Evolutionary conservation across 2,888 invertebrate genomes (phyloP).

Genomic region (Scotopteryx bipunctaria): DNA sequence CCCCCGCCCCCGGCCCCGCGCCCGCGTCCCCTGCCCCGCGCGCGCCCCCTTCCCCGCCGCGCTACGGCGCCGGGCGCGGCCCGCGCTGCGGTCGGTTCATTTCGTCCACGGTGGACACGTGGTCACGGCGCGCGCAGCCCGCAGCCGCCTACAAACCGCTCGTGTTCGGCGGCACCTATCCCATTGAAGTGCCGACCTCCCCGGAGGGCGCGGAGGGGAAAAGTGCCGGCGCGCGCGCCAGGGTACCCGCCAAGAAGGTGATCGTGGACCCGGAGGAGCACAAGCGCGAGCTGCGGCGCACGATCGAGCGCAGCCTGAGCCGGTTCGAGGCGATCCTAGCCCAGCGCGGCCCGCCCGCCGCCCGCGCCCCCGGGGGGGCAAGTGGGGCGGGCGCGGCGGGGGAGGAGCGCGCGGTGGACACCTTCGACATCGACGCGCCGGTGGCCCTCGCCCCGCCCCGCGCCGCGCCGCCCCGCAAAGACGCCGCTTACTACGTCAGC

Average conservation of each 20-base stretch:
- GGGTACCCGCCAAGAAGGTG: not conserved
- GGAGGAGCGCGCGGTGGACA: slow-evolving; percentile 34
- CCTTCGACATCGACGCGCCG: slow-evolving; percentile 49
- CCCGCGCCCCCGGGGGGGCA: slow-evolving; percentile 28
- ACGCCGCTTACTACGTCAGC: slow-evolving; percentile 61
- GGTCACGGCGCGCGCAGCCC: slow-evolving; percentile 73
- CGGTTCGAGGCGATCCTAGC: slow-evolving; percentile 67
- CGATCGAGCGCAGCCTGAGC: slow-evolving; percentile 78
- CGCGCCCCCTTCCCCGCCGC: slow-evolving; percentile 26
- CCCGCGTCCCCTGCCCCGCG: slow-evolving; percentile 14
- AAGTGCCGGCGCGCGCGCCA: slow-evolving; percentile 25
- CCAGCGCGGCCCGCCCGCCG: slow-evolving; percentile 41
- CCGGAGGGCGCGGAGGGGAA: slow-evolving; percentile 41
- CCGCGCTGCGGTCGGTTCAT: slow-evolving; percentile 76
- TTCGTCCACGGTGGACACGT: slow-evolving; percentile 85
- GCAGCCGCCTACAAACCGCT: slow-evolving; percentile 83
- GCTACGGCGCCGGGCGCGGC: slow-evolving; percentile 23
- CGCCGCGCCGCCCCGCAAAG: slow-evolving; percentile 26
- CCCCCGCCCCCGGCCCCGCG: slow-evolving; percentile 1
- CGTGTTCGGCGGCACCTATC: slow-evolving; percentile 93
- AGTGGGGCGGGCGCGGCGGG: too few species aligned
- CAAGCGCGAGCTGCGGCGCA: slow-evolving; percentile 53
- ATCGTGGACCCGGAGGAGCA: slow-evolving; percentile 32
- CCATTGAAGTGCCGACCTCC: slow-evolving; percentile 88
- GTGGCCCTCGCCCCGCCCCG: not conserved